A percentile compares a stretch with the other conserved stretches of the same genome.
phyloP scores from a whole-genome alignment of 2,113 vertebrate genomes.

The Oncorhynchus nerka region DNA sequence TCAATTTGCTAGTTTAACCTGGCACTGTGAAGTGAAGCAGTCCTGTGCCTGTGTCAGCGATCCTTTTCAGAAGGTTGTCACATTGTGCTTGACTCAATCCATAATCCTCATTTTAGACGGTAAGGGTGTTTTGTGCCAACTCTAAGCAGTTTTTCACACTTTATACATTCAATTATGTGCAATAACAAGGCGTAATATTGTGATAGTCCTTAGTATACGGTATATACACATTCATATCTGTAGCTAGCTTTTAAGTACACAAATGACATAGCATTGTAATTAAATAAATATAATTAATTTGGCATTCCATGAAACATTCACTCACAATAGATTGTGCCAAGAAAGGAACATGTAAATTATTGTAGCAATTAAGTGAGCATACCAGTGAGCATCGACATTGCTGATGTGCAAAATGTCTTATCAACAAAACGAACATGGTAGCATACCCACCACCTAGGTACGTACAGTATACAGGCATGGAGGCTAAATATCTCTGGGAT shows the following conservation, averaged over 20 bases:
- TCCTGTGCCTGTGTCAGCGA: conserved; percentile 30
- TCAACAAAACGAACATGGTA: conserved; percentile 39
- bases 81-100: conserved; percentile 37
- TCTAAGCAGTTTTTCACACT: conserved; percentile 39
- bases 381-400: conserved; percentile 38
- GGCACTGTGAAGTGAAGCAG: conserved; percentile 44
- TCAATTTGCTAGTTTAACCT: conserved; percentile 26
- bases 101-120: conserved; percentile 13
- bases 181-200: conserved; percentile 60
- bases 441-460: conserved; percentile 39
- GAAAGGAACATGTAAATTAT: conserved; percentile 27
- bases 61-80: conserved; percentile 28
- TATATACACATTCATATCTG: conserved; percentile 59
- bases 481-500: conserved; percentile 66
- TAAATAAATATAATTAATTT: conserved; percentile 58
- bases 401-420: conserved; percentile 55
- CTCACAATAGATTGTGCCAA: conserved; percentile 37
- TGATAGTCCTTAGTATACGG: conserved; percentile 57
- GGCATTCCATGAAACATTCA: conserved; percentile 61
- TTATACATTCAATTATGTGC: conserved; percentile 62
- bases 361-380: conserved; percentile 34
- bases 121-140: conserved; percentile 20
- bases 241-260: conserved; percentile 47
- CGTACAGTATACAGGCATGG: conserved; percentile 56
- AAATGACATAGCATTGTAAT: conserved; percentile 35